phyloP scores from a whole-genome alignment of 2,113 vertebrate species.

The Brachypodius melanocephalos region DNA sequence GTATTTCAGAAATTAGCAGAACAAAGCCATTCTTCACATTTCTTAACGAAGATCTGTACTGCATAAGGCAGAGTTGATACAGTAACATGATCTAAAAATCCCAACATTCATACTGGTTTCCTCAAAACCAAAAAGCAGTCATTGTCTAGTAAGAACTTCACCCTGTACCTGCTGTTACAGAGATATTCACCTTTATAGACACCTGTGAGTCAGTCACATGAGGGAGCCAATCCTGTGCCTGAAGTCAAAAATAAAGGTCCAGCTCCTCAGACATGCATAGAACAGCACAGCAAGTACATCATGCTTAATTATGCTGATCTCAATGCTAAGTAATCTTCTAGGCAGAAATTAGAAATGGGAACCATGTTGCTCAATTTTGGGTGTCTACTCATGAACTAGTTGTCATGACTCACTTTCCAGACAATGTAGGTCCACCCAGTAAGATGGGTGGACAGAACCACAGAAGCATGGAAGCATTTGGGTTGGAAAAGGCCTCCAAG shows the following conservation, averaged over 20 bases:
- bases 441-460: neutral
- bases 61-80: neutral
- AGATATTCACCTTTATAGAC: neutral
- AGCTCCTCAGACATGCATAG: neutral
- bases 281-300: neutral
- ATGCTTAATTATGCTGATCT: neutral
- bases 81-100: neutral
- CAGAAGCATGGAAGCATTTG: neutral
- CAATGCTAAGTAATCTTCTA: neutral
- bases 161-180: neutral
- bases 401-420: neutral
- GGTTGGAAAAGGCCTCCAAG: neutral
- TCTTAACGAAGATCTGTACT: neutral
- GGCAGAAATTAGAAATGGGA: neutral
- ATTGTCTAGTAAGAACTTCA: neutral
- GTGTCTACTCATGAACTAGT: neutral
- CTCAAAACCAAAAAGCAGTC: neutral
- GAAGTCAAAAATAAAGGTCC: neutral
- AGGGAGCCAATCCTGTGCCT: neutral
- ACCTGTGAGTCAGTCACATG: neutral
- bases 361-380: neutral
- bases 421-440: neutral
- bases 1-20: neutral
- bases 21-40: neutral
- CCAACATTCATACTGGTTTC: neutral